Evolutionary conservation across 2,888 invertebrate species (phyloP).

Genomic region (Byasa hedistus): DNA sequence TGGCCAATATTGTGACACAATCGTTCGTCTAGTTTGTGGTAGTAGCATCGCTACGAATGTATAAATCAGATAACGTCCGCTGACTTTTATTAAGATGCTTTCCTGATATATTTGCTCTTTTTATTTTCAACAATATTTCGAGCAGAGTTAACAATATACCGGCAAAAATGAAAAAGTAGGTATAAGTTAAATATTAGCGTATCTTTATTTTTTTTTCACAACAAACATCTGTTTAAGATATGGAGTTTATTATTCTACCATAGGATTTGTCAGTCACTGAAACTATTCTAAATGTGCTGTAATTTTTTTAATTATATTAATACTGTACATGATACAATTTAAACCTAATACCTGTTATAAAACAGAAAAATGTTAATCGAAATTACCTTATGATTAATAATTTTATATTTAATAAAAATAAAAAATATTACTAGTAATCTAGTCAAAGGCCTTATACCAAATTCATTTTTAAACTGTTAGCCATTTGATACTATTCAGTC

Average conservation of each 20-base stretch:
- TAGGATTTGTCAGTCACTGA: conserved; percentile 27
- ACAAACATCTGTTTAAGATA: conserved; percentile 4
- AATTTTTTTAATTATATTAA: conserved; percentile 21
- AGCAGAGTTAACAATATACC: background rate
- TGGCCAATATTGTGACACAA: conserved; percentile 54
- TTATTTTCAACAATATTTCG: conserved; percentile 1
- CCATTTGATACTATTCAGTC: too few relatives aligned
- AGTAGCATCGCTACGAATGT: conserved; percentile 32
- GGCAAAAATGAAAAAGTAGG: background rate
- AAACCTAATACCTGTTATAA: conserved; percentile 3
- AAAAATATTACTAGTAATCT: background rate
- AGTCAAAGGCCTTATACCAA: too few relatives aligned
- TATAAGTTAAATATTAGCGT: background rate
- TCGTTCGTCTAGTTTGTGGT: conserved; percentile 39
- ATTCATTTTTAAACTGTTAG: too few relatives aligned
- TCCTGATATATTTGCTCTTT: conserved; percentile 11
- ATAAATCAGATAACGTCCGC: conserved; percentile 32
- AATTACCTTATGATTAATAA: background rate
- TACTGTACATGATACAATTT: conserved; percentile 26
- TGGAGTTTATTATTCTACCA: conserved; percentile 13
- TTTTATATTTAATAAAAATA: background rate
- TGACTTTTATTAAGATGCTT: conserved; percentile 24
- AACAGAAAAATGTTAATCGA: background rate
- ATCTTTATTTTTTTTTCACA: background rate
- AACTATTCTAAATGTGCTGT: conserved; percentile 22